A percentile compares a stretch with the other conserved stretches of the same genome.
These are phyloP conservation scores for Drosophila melanosoma DNA, from an alignment of 2,888 invertebrate species.

Conservation along the genomic window DNA sequence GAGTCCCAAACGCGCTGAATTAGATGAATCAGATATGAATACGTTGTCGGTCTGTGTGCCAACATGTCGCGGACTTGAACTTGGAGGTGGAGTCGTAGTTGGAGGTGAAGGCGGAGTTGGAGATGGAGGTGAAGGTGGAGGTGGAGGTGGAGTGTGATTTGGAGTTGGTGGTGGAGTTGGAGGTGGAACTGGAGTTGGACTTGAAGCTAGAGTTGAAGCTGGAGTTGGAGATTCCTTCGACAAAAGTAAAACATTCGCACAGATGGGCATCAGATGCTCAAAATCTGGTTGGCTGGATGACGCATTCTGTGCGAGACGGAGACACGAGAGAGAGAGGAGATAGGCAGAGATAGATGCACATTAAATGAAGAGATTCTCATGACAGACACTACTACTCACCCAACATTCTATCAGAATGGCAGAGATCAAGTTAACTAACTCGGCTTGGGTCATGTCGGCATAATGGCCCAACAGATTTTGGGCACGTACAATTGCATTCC, in stretches of 20 bases:
- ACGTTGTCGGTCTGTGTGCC: constrained; percentile 58
- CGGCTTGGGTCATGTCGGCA: constrained; percentile 45
- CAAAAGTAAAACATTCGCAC: no score
- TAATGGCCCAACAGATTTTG: constrained; percentile 57
- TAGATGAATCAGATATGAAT: no score
- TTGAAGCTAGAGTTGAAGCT: no score
- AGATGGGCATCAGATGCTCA: no score
- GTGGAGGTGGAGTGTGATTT: no score
- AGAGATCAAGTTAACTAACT: constrained; percentile 61
- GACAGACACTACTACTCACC: constrained; percentile 41
- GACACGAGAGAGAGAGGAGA: neutral
- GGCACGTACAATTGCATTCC: constrained; percentile 60
- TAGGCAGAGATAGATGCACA: neutral
- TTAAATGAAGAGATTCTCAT: neutral
- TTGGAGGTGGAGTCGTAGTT: no score
- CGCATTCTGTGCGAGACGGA: constrained; percentile 27
- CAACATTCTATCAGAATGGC: constrained; percentile 57
- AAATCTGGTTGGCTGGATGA: constrained; percentile 1
- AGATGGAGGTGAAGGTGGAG: no score
- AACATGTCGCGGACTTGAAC: constrained; percentile 13
- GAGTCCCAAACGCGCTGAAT: no score
- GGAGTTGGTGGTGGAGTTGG: neutral
- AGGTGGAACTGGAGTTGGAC: no score
- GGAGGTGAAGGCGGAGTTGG: no score
- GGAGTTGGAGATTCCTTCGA: neutral